Percentiles rank a stretch among this genome's conserved stretches.
Evolutionary conservation across 1,140 invertebrate genomes (phyloP).

Genomic region (Tetramorium parvispinum): DNA sequence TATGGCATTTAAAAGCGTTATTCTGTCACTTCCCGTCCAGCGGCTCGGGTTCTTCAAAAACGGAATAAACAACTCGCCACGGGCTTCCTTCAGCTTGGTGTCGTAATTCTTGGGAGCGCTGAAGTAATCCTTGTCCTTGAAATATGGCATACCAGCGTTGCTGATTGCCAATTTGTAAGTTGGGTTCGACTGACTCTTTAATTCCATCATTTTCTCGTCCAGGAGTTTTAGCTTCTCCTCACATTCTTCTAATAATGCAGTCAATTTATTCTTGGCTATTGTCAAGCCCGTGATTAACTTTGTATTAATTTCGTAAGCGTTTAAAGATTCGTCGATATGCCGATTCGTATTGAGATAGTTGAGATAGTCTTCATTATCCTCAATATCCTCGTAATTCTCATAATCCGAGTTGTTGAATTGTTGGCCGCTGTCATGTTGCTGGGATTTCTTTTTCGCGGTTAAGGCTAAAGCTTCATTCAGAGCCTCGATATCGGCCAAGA

Average conservation of each 20-base stretch:
- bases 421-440: not conserved
- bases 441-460: not conserved
- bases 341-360: not conserved
- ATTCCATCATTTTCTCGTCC: conserved; percentile 59
- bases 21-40: conserved; percentile 80
- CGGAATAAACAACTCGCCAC: conserved; percentile 79
- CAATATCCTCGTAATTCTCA: not conserved
- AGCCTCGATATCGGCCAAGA: conserved; percentile 78
- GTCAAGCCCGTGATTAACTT: conserved; percentile 67
- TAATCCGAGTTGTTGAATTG: too few relatives aligned
- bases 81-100: conserved; percentile 77
- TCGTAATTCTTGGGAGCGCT: conserved; percentile 81
- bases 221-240: conserved; percentile 67
- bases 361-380: not conserved
- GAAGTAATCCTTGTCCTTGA: conserved; percentile 82
- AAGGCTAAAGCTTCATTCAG: conserved; percentile 73
- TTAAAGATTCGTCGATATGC: not conserved
- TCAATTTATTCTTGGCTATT: conserved; percentile 68
- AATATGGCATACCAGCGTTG: conserved; percentile 83
- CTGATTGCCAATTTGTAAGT: conserved; percentile 49
- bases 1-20: conserved; percentile 75
- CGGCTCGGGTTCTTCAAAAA: conserved; percentile 74
- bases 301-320: conserved; percentile 70
- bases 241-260: conserved; percentile 72
- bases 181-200: not conserved